These are phyloP conservation scores for Lathronympha strigana DNA, from an alignment of 2,888 invertebrate genomes.

Conservation along the genomic window DNA sequence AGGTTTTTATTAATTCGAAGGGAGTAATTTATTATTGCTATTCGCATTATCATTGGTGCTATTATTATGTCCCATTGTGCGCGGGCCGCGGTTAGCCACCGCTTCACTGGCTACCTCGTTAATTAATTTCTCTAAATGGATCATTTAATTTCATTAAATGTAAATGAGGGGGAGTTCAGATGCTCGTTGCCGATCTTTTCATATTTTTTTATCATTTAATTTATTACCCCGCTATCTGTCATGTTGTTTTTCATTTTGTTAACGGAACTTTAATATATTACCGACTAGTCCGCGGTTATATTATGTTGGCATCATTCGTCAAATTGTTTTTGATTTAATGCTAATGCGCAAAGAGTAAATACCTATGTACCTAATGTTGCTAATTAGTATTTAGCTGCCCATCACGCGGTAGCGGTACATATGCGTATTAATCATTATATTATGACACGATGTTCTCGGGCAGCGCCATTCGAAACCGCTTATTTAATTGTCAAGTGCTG, in stretches of 20 bases:
- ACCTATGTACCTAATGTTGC: constrained; percentile 62
- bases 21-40: constrained; percentile 69
- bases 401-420: constrained; percentile 74
- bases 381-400: constrained; percentile 80
- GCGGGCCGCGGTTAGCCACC: constrained; percentile 66
- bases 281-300: neutral
- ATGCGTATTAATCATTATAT: constrained; percentile 77
- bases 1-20: constrained; percentile 80
- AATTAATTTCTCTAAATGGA: constrained; percentile 83
- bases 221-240: constrained; percentile 39
- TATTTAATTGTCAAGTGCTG: constrained; percentile 82
- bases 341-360: constrained; percentile 45
- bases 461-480: constrained; percentile 75
- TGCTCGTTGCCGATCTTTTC: constrained; percentile 60
- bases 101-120: constrained; percentile 80
- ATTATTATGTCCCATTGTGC: constrained; percentile 66
- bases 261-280: constrained; percentile 12
- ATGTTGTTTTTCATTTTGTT: constrained; percentile 24
- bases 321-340: constrained; percentile 14
- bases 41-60: constrained; percentile 73
- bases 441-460: constrained; percentile 73
- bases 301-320: constrained; percentile 7
- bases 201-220: constrained; percentile 54
- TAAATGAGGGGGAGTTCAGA: constrained; percentile 78
- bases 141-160: constrained; percentile 84